Evolutionary conservation across 2,888 invertebrate species (phyloP), one percentile per base, ranked within the genome.

Genomic region (Platycheirus rosarum): DNA sequence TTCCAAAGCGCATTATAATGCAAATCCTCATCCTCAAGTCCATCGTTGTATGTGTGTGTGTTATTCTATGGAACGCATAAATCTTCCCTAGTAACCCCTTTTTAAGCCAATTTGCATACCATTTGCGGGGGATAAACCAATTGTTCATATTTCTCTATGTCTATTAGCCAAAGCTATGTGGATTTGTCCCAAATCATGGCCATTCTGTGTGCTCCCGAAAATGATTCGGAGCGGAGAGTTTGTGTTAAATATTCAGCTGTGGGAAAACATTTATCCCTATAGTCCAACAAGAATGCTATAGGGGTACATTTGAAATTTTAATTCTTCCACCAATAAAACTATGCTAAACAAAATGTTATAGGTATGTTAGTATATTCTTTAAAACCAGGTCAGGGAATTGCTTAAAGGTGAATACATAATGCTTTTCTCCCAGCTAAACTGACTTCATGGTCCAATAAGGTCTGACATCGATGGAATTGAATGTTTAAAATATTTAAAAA

Each of bases 101-200:
- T 57, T 49, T 66, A 66, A 60, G 49, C 57, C 74, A 74, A 66
- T 74, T 74, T 74, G 40, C 74, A 74, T 74, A 74, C 32, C 48
- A 49, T 57, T 74, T 66, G 40, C 42, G 26, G 40, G 42, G 71
- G 35, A 35, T 71, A 62, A 62, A 44, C 16, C 71, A 53, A 71
- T 71, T 63, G 71, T 63, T 73, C 71, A 63, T 71, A 40, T 60
- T 62, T 60, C 49, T 42, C 35, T 37, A 48, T 60, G 60, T 49
- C 63, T 63, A 48, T 63, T 48, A 48, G 63, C 37, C 11, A 44
- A 42, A 44, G 26, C 42, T 29, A 60, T n/a, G 40, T 60, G 44
- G 44, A 60, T 60, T 60, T 40, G 2, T 23, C 37, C 44, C 16
- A 60, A 60, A 60, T 60, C 60, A 60, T 42, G 44, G 14, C 29